Evolutionary conservation across 2,888 invertebrate genomes (phyloP).

Genomic region (Stictocephala bisonia): DNA sequence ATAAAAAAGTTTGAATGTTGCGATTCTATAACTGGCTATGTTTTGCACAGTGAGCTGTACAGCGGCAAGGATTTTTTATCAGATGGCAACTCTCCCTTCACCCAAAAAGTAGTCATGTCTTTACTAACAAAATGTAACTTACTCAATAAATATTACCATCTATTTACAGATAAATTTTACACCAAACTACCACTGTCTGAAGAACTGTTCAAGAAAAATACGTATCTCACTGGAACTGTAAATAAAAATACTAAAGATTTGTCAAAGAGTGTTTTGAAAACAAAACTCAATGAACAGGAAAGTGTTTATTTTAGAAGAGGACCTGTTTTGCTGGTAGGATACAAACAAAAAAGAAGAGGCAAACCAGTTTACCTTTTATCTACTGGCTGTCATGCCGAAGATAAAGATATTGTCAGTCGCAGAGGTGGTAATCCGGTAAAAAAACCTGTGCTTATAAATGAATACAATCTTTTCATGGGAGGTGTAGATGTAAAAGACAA

Average conservation of each 20-base stretch:
- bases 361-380: not conserved
- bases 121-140: too few relatives aligned
- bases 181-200: not conserved
- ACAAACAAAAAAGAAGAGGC: not conserved
- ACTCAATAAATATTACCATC: too few relatives aligned
- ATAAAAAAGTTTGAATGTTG: too few relatives aligned
- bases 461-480: constrained; percentile 27
- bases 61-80: too few relatives aligned
- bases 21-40: too few relatives aligned
- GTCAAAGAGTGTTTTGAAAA: constrained; percentile 1
- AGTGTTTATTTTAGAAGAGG: not conserved
- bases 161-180: not conserved
- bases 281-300: not conserved
- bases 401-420: not conserved
- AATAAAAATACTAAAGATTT: not conserved
- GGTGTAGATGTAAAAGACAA: constrained; percentile 28
- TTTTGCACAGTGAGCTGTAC: too few relatives aligned
- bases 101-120: too few relatives aligned
- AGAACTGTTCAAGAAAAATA: not conserved
- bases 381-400: constrained; percentile 7
- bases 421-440: not conserved
- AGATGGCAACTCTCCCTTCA: too few relatives aligned
- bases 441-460: constrained; percentile 23
- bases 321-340: not conserved
- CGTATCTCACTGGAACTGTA: not conserved